Percentiles rank a stretch among this genome's conserved stretches.
Evolutionary conservation across 92 coral and sea anemone species (phyloP).

Genomic region (Zoanthus gigantus): DNA sequence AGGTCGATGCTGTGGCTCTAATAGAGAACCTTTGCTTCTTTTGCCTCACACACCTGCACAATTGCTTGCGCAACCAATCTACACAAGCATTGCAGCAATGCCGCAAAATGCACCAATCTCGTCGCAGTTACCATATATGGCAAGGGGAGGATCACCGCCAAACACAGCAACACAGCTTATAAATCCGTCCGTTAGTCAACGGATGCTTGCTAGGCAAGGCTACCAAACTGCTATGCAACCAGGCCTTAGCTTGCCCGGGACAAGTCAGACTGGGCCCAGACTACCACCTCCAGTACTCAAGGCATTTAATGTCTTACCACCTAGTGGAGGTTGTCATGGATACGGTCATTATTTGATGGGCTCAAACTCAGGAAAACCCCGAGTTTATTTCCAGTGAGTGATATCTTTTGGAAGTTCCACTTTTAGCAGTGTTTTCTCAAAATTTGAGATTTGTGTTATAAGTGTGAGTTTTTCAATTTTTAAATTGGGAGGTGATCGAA

Average conservation of each 20-base stretch:
- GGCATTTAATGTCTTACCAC: constrained; percentile 69
- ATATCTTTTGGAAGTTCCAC: background rate
- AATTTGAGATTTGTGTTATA: background rate
- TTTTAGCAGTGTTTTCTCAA: background rate
- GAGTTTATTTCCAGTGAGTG: constrained; percentile 74
- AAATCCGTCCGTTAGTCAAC: constrained; percentile 68
- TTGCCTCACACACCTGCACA: constrained; percentile 83
- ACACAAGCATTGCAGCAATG: constrained; percentile 69
- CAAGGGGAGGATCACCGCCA: constrained; percentile 48
- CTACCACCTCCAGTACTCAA: constrained; percentile 70
- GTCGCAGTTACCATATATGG: constrained; percentile 73
- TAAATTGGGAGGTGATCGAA: background rate
- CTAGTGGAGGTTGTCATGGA: constrained; percentile 71
- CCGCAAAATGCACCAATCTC: constrained; percentile 62
- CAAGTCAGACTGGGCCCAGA: constrained; percentile 68
- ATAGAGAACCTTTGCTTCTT: constrained; percentile 72
- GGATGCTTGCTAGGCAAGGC: constrained; percentile 70
- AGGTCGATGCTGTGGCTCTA: constrained; percentile 76
- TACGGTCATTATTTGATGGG: constrained; percentile 81
- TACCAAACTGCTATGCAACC: constrained; percentile 76
- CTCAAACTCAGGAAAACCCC: constrained; percentile 74
- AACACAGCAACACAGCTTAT: constrained; percentile 65
- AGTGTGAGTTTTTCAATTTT: background rate
- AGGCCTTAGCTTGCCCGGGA: constrained; percentile 65
- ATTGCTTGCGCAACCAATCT: constrained; percentile 83